Conservation (phyloP, 2,113 vertebrate genomes). For the Bettongia penicillata region DNA sequence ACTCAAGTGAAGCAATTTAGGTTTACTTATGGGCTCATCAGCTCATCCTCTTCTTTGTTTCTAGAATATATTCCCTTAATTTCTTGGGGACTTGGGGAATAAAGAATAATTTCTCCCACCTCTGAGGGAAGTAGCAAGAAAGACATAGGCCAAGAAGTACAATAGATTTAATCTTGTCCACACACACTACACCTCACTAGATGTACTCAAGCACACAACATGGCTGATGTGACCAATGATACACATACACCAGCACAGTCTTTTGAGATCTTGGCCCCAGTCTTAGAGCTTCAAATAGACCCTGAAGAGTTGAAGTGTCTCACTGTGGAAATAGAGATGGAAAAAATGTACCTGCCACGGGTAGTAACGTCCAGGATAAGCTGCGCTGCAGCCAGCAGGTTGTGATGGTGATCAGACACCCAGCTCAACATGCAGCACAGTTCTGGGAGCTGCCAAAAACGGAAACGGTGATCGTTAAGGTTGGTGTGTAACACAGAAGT, state of each 20-base stretch:
- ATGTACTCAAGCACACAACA: background rate
- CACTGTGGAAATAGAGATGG: background rate
- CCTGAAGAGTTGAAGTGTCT: background rate
- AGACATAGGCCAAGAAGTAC: too few species aligned
- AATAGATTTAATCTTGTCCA: background rate
- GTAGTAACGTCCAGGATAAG: conserved; percentile 55
- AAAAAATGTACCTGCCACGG: conserved; percentile 61
- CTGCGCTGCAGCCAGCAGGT: conserved; percentile 41
- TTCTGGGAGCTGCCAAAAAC: conserved; percentile 49
- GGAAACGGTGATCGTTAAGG: background rate
- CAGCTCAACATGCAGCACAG: conserved; percentile 68
- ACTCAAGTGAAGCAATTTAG: conserved; percentile 57
- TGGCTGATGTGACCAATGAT: background rate
- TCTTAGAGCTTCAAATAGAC: background rate
- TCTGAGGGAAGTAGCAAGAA: background rate
- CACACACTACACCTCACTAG: background rate
- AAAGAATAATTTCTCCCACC: background rate
- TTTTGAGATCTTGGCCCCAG: background rate
- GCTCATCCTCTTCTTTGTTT: conserved; percentile 35
- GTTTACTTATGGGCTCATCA: conserved; percentile 57
- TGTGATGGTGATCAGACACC: conserved; percentile 75
- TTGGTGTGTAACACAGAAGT: fast-evolving
- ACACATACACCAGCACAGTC: background rate
- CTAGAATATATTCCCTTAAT: background rate
- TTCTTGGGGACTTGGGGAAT: background rate